A percentile compares a stretch with the other conserved stretches of the same genome.
Conservation (phyloP, 2,113 vertebrate species). For the Silurus asotus region DNA sequence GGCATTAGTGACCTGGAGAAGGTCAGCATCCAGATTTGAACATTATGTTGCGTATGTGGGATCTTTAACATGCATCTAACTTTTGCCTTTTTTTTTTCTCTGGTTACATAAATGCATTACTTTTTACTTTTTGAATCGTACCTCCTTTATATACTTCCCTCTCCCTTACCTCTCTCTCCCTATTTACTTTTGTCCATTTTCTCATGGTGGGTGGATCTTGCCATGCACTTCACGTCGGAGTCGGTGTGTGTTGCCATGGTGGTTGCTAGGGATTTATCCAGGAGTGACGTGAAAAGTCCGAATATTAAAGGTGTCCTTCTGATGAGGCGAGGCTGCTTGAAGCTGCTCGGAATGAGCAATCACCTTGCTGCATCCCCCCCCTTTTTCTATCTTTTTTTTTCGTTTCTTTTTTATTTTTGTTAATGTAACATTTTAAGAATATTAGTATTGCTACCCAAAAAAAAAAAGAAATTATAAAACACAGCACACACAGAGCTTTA, state of each 20-base stretch:
- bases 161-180: neutral
- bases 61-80: conserved; percentile 49
- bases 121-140: conserved; percentile 1
- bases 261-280: conserved; percentile 80
- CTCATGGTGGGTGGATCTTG: conserved; percentile 68
- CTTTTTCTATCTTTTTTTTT: conserved; percentile 11
- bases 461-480: conserved; percentile 31
- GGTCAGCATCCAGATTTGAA: conserved; percentile 2
- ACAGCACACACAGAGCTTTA: neutral
- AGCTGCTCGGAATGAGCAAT: conserved; percentile 68
- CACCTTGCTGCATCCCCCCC: conserved; percentile 48
- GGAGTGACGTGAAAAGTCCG: conserved; percentile 75
- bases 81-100: neutral
- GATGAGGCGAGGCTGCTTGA: conserved; percentile 63
- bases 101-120: neutral
- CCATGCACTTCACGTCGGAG: conserved; percentile 77
- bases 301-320: conserved; percentile 82
- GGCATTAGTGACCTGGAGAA: neutral
- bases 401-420: conserved; percentile 58
- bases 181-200: conserved; percentile 44
- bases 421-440: conserved; percentile 59
- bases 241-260: conserved; percentile 78
- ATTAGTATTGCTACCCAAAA: conserved; percentile 62
- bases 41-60: conserved; percentile 31
- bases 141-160: neutral